Percentiles rank a stretch among this genome's conserved stretches.
Conservation (phyloP, 2,113 vertebrate genomes). For the Syngnathus floridae region DNA sequence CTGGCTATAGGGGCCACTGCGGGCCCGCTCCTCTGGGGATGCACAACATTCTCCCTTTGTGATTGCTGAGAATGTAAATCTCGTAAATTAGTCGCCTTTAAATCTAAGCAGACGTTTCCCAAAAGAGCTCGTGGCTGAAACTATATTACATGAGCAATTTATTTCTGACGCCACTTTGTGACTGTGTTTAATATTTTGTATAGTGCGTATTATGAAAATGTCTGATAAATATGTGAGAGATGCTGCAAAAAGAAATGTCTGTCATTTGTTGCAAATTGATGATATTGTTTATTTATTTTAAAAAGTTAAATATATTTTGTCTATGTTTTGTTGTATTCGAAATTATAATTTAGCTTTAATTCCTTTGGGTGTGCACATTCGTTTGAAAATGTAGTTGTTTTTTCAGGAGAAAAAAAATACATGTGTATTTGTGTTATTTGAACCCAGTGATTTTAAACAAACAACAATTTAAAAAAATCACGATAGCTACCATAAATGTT, state of each 20-base stretch:
- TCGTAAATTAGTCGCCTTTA: background rate
- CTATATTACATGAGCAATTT: background rate
- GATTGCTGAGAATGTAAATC: conserved; percentile 5
- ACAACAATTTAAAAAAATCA: background rate
- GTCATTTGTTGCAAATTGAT: background rate
- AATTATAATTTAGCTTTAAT: background rate
- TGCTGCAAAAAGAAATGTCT: background rate
- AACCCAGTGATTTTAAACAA: background rate
- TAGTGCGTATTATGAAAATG: background rate
- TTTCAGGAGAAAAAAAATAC: background rate
- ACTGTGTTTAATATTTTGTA: background rate
- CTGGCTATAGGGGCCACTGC: conserved; percentile 78
- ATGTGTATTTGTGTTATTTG: background rate
- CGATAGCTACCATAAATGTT: background rate
- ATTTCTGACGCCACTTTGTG: background rate
- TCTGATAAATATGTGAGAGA: background rate
- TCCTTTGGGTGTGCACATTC: background rate
- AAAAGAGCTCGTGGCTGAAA: background rate
- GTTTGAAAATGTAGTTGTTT: background rate
- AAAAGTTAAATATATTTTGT: background rate
- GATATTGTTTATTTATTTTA: background rate
- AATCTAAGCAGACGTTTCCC: background rate
- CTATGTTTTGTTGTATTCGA: no score
- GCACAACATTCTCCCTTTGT: conserved; percentile 69
- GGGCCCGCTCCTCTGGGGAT: conserved; percentile 68